Evolutionary conservation across 2,888 invertebrate species (phyloP).

Genomic region (Machimus atricapillus): DNA sequence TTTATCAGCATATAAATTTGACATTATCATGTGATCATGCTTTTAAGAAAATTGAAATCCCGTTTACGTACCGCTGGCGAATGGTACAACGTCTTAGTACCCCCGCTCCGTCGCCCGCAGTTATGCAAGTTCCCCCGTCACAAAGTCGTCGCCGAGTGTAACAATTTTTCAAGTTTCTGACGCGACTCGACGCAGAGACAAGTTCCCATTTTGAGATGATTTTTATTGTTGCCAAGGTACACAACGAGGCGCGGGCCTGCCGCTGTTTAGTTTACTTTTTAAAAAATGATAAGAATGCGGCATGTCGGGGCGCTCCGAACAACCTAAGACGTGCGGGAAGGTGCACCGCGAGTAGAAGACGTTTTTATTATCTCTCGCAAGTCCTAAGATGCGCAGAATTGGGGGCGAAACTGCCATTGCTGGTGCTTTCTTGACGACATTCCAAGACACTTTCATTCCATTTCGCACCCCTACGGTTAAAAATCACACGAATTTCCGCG

Average conservation of each 20-base stretch:
- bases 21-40: constrained; percentile 45
- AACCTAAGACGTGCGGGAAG: not conserved
- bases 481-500: not conserved
- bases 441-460: not conserved
- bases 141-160: not conserved
- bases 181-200: constrained; percentile 20
- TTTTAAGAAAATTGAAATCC: constrained; percentile 48
- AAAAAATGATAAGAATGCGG: not conserved
- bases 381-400: not conserved
- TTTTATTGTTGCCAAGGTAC: constrained; percentile 22
- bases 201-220: constrained; percentile 42
- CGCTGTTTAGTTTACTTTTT: not conserved
- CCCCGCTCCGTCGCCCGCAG: not conserved
- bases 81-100: not conserved
- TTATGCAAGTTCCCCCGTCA: not conserved
- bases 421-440: constrained; percentile 31
- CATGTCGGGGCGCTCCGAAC: not conserved
- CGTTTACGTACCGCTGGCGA: constrained; percentile 17
- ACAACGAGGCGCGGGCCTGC: not conserved
- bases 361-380: constrained; percentile 31
- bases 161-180: constrained; percentile 41
- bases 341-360: constrained; percentile 1
- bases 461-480: not conserved
- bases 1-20: constrained; percentile 45
- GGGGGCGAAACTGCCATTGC: constrained; percentile 11